Conservation (phyloP, 2,113 vertebrate genomes). For the Mohoua ochrocephala region DNA sequence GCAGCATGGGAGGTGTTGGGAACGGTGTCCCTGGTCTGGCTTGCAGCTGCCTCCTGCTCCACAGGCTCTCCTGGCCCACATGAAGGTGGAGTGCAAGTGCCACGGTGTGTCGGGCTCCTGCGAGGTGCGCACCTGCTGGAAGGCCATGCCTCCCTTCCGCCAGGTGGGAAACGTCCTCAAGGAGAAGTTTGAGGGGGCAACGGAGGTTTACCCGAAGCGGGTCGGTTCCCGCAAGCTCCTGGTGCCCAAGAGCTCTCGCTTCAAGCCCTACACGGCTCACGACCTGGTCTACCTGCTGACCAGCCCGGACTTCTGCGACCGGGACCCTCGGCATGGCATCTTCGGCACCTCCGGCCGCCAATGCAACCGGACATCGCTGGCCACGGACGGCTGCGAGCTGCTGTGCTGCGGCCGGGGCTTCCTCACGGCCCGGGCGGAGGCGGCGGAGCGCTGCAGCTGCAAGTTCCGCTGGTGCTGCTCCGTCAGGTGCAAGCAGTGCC, state of each 20-base stretch:
- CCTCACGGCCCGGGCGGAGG: slow-evolving; percentile 64
- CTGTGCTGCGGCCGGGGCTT: slow-evolving; percentile 75
- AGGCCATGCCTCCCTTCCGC: slow-evolving; percentile 75
- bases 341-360: slow-evolving; percentile 69
- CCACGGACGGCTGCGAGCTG: slow-evolving; percentile 73
- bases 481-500: slow-evolving; percentile 73
- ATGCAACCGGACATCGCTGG: slow-evolving; percentile 68
- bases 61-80: slow-evolving; percentile 78
- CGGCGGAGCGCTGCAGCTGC: slow-evolving; percentile 76
- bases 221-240: slow-evolving; percentile 57
- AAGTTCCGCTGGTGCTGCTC: slow-evolving; percentile 80
- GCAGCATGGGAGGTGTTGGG: neutral
- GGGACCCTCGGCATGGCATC: slow-evolving; percentile 61
- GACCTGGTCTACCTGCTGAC: slow-evolving; percentile 71
- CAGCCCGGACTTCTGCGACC: slow-evolving; percentile 75
- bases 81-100: slow-evolving; percentile 78
- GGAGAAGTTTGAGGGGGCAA: slow-evolving; percentile 74
- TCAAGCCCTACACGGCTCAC: slow-evolving; percentile 74
- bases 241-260: slow-evolving; percentile 72
- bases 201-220: slow-evolving; percentile 54
- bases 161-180: slow-evolving; percentile 71
- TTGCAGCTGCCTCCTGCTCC: neutral
- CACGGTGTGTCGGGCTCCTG: slow-evolving; percentile 76
- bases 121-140: slow-evolving; percentile 76
- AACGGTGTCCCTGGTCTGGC: neutral